These are phyloP conservation scores for Papilio gigon DNA, from an alignment of 2,888 invertebrate genomes.

Conservation along the genomic window DNA sequence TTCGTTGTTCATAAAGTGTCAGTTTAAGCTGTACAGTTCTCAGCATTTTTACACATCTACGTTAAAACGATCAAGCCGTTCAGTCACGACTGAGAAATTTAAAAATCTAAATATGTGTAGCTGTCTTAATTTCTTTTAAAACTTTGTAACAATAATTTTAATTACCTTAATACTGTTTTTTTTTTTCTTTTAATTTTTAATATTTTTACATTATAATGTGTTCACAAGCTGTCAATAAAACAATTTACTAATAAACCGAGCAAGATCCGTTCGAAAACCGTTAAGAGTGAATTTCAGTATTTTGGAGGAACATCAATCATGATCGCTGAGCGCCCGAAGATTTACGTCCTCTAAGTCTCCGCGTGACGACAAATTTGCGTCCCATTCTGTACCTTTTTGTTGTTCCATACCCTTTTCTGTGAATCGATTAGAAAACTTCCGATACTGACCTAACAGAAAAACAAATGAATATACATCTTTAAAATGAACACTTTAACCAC, in stretches of 20 bases:
- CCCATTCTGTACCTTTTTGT: background rate
- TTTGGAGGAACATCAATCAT: slow-evolving; percentile 12
- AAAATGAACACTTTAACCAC: too few relatives aligned
- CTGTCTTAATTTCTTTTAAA: too few relatives aligned
- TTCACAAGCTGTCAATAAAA: background rate
- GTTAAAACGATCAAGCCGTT: too few relatives aligned
- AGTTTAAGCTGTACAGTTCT: too few relatives aligned
- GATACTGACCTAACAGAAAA: background rate
- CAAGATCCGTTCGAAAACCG: background rate
- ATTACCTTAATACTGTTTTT: too few relatives aligned
- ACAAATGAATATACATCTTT: background rate
- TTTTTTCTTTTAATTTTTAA: background rate
- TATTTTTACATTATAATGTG: background rate
- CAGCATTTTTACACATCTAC: too few relatives aligned
- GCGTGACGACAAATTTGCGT: slow-evolving; percentile 10
- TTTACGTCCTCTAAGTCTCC: background rate
- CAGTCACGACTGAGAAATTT: too few relatives aligned
- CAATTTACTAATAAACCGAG: background rate
- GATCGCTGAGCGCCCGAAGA: background rate
- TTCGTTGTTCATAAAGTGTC: too few relatives aligned
- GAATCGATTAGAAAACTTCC: background rate
- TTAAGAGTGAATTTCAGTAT: background rate
- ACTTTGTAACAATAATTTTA: too few relatives aligned
- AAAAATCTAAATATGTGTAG: too few relatives aligned
- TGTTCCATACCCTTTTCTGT: background rate